Evolutionary conservation across 2,888 invertebrate genomes (phyloP).

Genomic region (Drosophila prostipennis): DNA sequence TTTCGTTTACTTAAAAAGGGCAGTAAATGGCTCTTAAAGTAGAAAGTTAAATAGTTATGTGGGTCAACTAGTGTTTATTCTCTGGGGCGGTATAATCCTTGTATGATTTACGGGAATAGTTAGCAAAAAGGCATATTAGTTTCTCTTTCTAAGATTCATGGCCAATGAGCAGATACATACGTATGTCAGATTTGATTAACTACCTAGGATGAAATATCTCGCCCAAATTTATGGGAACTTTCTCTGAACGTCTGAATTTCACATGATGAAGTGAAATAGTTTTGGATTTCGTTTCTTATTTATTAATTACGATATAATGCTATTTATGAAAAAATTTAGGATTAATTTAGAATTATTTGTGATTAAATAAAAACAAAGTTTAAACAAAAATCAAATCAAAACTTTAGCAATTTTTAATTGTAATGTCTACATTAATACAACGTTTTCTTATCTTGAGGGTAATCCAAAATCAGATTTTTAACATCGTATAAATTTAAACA

Average conservation of each 20-base stretch:
- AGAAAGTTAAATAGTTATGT: background rate
- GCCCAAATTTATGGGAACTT: background rate
- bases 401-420: too few relatives aligned
- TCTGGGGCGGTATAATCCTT: background rate
- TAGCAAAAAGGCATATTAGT: background rate
- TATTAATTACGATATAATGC: too few relatives aligned
- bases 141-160: constrained; percentile 3
- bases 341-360: too few relatives aligned
- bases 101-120: constrained; percentile 3
- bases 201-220: constrained; percentile 1
- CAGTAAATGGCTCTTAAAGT: background rate
- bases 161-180: background rate
- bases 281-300: background rate
- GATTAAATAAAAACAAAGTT: too few relatives aligned
- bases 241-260: background rate
- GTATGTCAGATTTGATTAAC: constrained; percentile 6
- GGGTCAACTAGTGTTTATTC: background rate
- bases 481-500: too few relatives aligned
- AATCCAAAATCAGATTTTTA: background rate
- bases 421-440: too few relatives aligned
- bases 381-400: too few relatives aligned
- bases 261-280: background rate
- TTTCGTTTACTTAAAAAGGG: background rate
- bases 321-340: too few relatives aligned
- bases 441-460: too few relatives aligned